Evolutionary conservation across 2,797 vertebrate genomes (phyloP).

Genomic region (Cetoscarus ocellatus): DNA sequence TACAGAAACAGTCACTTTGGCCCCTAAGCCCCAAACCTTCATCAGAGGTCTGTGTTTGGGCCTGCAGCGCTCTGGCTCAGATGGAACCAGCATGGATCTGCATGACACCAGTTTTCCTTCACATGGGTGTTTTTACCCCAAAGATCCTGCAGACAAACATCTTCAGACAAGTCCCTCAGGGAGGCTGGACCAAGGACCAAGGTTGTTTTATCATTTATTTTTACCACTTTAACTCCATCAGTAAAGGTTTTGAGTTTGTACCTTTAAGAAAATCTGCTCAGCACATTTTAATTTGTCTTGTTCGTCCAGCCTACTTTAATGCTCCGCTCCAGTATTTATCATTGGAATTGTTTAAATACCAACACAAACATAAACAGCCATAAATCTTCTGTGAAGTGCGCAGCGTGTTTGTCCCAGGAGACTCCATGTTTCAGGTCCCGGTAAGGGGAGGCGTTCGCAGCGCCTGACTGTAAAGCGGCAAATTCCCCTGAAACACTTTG

Average conservation of each 20-base stretch:
- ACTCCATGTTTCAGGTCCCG: slow-evolving; percentile 56
- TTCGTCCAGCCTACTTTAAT: slow-evolving; percentile 64
- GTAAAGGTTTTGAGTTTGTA: slow-evolving; percentile 1
- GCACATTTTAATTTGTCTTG: slow-evolving; percentile 36
- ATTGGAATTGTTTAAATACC: slow-evolving; percentile 81
- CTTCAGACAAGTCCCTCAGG: neutral
- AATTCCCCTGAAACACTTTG: slow-evolving; percentile 80
- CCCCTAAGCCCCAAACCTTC: neutral
- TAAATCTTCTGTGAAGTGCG: slow-evolving; percentile 77
- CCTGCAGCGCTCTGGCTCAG: neutral
- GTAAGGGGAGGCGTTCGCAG: slow-evolving; percentile 44
- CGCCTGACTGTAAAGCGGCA: slow-evolving; percentile 69
- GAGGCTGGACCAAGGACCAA: neutral
- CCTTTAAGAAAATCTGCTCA: slow-evolving; percentile 21
- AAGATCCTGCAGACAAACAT: neutral
- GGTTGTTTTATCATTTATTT: slow-evolving; percentile 9
- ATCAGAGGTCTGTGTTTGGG: neutral
- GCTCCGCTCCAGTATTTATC: slow-evolving; percentile 63
- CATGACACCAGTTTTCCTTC: slow-evolving; percentile 12
- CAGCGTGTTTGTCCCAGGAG: slow-evolving; percentile 60
- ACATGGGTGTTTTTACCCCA: neutral
- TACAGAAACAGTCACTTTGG: no score
- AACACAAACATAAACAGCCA: slow-evolving; percentile 78
- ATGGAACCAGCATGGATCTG: slow-evolving; percentile 4
- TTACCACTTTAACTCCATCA: neutral